Percentiles rank a stretch among this genome's conserved stretches.
Evolutionary conservation across 2,797 vertebrate genomes (phyloP).

Genomic region (Rhabdomys pumilio): DNA sequence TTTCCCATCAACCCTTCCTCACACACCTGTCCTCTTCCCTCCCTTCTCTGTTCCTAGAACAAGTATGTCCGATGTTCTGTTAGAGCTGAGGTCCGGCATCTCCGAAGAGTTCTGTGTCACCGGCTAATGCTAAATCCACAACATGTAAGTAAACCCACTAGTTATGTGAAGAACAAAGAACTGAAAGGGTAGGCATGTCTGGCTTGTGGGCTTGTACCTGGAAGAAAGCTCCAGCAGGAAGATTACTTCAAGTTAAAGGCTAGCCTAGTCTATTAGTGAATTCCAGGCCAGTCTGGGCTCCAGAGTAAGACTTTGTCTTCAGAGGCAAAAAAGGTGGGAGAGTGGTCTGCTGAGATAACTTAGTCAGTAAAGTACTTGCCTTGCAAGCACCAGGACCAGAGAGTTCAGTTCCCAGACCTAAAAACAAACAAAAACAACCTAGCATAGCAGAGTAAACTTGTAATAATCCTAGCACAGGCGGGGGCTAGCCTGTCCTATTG

Average conservation of each 20-base stretch:
- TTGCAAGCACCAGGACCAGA: background rate
- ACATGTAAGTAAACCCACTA: conserved; percentile 90
- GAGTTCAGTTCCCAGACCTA: background rate
- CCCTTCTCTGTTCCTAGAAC: conserved; percentile 89
- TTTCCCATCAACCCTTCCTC: background rate
- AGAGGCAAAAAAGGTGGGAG: background rate
- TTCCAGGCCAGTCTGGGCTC: background rate
- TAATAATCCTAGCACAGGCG: background rate
- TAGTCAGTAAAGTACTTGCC: background rate
- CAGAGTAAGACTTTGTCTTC: background rate
- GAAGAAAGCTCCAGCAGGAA: background rate
- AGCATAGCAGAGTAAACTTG: background rate
- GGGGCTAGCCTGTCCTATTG: background rate
- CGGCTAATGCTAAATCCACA: conserved; percentile 95
- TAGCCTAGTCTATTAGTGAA: background rate
- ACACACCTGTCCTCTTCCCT: conserved; percentile 22
- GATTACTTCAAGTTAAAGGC: background rate
- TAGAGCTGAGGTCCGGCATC: conserved; percentile 96
- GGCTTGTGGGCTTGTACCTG: background rate
- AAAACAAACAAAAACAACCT: background rate
- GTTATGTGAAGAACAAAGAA: too few species aligned
- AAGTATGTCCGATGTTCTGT: conserved; percentile 98
- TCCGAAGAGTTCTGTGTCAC: conserved; percentile 96
- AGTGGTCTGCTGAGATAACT: background rate
- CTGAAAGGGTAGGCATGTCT: background rate